Conservation (phyloP, 2,113 vertebrate species). For the Larimichthys polyactis region DNA sequence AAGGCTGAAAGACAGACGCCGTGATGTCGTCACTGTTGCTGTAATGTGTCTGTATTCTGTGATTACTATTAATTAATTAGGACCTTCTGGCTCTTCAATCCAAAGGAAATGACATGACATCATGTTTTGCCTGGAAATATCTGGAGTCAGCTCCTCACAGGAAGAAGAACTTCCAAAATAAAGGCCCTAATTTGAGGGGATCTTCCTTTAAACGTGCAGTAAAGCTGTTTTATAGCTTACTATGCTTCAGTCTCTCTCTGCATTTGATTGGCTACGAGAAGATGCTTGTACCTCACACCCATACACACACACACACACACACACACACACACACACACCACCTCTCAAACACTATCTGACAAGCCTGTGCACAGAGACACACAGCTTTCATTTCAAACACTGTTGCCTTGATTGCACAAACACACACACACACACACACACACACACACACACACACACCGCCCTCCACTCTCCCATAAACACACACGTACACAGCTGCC, state of each 20-base stretch:
- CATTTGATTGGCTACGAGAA: constrained; percentile 9
- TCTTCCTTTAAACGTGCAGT: constrained; percentile 10
- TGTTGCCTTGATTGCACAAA: constrained; percentile 10
- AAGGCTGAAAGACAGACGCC: not conserved
- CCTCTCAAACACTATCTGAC: not conserved
- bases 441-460: not conserved
- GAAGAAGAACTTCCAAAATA: not conserved
- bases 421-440: constrained; percentile 12
- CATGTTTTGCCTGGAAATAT: not conserved
- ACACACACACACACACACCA: constrained; percentile 11
- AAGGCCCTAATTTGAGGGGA: not conserved
- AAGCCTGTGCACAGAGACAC: not conserved
- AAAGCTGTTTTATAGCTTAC: constrained; percentile 1
- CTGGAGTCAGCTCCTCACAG: not conserved
- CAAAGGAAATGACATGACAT: not conserved
- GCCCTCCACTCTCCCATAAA: not conserved
- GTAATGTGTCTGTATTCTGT: not conserved
- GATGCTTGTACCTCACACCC: constrained; percentile 7
- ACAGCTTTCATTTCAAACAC: constrained; percentile 5
- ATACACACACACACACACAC: not conserved
- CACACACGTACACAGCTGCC: not conserved
- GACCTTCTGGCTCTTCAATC: not conserved
- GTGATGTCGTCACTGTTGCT: not conserved
- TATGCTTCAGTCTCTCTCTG: constrained; percentile 4
- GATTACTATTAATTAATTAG: not conserved